Evolutionary conservation across 1,140 invertebrate species (phyloP).

Genomic region (Anadara kagoshimensis): DNA sequence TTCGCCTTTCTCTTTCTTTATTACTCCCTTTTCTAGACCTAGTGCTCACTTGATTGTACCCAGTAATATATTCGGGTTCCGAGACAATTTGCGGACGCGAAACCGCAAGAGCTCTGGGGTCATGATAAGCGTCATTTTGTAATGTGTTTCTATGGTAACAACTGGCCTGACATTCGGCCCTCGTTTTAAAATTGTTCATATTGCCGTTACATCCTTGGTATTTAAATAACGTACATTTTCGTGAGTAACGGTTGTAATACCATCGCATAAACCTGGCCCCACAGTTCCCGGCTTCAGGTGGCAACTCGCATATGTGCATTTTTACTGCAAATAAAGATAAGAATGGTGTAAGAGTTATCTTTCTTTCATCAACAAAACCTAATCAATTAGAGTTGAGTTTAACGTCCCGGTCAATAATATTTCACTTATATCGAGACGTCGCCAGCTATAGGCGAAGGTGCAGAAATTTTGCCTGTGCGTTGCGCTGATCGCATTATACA

Average conservation of each 20-base stretch:
- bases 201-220: conserved; percentile 37
- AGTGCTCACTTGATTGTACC: conserved; percentile 5
- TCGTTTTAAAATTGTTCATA: conserved; percentile 36
- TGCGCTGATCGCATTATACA: too few species aligned
- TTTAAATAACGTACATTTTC: conserved; percentile 23
- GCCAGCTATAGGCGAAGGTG: too few species aligned
- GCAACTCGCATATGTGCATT: conserved; percentile 30
- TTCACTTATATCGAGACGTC: too few species aligned
- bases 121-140: conserved; percentile 2
- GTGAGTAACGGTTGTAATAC: conserved; percentile 28
- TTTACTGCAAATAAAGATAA: conserved; percentile 27
- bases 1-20: conserved; percentile 11
- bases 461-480: too few species aligned
- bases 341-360: too few species aligned
- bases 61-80: conserved; percentile 4
- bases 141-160: conserved; percentile 21
- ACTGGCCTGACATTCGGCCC: conserved; percentile 21
- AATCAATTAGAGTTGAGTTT: too few species aligned
- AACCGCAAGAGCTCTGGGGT: conserved; percentile 1
- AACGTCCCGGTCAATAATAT: too few species aligned
- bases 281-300: conserved; percentile 30
- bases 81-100: conserved; percentile 2
- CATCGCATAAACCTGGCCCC: conserved; percentile 27
- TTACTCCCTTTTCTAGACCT: conserved; percentile 2
- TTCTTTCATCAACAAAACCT: too few species aligned